phyloP scores from a whole-genome alignment of 2,113 vertebrate genomes.

The Lagopus leucura region DNA sequence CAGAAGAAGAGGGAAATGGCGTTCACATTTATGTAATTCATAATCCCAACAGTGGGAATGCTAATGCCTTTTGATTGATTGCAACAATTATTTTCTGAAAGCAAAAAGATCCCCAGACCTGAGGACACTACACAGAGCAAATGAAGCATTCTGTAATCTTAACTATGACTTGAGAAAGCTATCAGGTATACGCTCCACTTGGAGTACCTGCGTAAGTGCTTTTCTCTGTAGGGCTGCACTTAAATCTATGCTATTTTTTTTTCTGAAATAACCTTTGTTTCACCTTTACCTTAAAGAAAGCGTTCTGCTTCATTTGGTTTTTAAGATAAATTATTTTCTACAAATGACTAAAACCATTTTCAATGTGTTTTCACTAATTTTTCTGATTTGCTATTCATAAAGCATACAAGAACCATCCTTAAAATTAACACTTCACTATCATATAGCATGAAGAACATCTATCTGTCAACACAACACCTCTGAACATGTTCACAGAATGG shows the following conservation, averaged over 20 bases:
- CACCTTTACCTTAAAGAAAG: not conserved
- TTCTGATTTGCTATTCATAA: not conserved
- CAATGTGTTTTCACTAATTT: not conserved
- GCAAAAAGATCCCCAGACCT: not conserved
- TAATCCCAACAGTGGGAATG: not conserved
- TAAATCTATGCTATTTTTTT: not conserved
- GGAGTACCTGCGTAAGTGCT: not conserved
- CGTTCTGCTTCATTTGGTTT: not conserved
- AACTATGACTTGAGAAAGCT: not conserved
- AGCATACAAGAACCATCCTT: not conserved
- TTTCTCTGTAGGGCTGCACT: not conserved
- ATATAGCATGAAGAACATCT: rapidly evolving
- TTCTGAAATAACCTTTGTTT: not conserved
- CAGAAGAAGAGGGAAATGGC: slow-evolving; percentile 25
- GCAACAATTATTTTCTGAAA: not conserved
- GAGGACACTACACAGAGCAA: slow-evolving; percentile 3
- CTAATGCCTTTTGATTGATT: slow-evolving; percentile 34
- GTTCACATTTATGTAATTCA: slow-evolving; percentile 42
- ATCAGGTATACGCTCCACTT: not conserved
- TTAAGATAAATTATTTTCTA: not conserved
- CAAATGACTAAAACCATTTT: not conserved
- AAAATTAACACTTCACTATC: not conserved
- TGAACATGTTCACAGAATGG: not conserved
- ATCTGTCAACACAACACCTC: not conserved
- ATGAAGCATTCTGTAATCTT: not conserved